phyloP scores from a whole-genome alignment of 2,888 invertebrate genomes.

The Yponomeuta plumbellus region DNA sequence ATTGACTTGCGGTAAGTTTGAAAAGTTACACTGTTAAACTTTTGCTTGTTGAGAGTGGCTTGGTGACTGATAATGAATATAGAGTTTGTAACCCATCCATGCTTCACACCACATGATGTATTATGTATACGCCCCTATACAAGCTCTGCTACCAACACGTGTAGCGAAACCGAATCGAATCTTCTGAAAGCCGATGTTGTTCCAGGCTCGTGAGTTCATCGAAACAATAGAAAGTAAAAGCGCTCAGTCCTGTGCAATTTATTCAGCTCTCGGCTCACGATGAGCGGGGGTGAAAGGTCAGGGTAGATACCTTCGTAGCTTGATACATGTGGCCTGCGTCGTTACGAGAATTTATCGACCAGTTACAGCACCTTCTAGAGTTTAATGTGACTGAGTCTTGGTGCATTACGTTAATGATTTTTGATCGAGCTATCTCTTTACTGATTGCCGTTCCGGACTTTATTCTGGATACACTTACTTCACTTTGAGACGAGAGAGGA shows the following conservation, averaged over 20 bases:
- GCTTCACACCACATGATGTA: no score
- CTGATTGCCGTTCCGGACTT: neutral
- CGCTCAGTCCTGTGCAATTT: neutral
- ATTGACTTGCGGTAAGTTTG: no score
- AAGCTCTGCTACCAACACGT: no score
- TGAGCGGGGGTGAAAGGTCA: neutral
- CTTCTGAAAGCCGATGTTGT: no score
- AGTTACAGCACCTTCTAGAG: neutral
- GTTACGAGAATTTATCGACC: neutral
- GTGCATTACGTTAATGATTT: neutral
- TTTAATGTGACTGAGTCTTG: neutral
- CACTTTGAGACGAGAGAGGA: no score
- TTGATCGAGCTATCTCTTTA: neutral
- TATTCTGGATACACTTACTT: no score
- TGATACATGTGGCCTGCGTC: neutral
- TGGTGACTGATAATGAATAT: no score
- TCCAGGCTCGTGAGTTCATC: constrained; percentile 33
- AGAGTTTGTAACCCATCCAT: no score
- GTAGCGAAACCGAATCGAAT: no score
- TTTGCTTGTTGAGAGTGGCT: no score
- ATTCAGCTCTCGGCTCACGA: neutral
- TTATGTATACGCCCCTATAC: no score
- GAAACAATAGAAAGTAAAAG: constrained; percentile 39
- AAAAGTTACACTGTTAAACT: no score
- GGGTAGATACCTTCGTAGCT: neutral